These are phyloP conservation scores for Thereva nobilitata DNA, from an alignment of 2,888 invertebrate genomes.

Conservation along the genomic window DNA sequence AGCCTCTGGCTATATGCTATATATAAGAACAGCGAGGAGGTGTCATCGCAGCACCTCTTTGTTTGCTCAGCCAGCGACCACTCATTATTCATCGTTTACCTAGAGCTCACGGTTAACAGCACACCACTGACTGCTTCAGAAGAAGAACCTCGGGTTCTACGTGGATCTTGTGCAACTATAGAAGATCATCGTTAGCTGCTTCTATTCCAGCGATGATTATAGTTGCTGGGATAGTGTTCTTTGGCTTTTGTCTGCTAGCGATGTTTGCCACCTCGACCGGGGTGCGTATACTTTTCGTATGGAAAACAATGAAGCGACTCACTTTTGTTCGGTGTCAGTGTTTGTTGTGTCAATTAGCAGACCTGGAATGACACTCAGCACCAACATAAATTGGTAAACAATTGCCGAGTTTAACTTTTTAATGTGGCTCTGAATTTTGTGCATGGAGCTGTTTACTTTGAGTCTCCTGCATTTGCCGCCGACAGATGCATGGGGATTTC, in stretches of 20 bases:
- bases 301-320: slow-evolving; percentile 21
- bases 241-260: slow-evolving; percentile 16
- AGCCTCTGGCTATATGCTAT: too few relatives aligned
- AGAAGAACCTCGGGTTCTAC: too few relatives aligned
- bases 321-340: slow-evolving; percentile 35
- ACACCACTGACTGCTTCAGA: too few relatives aligned
- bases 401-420: slow-evolving; percentile 24
- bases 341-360: slow-evolving; percentile 58
- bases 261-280: slow-evolving; percentile 12
- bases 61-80: slow-evolving; percentile 25
- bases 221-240: slow-evolving; percentile 11
- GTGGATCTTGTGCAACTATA: too few relatives aligned
- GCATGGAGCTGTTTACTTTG: slow-evolving; percentile 10
- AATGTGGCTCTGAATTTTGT: slow-evolving; percentile 12
- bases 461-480: not conserved
- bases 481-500: too few relatives aligned
- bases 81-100: slow-evolving; percentile 31
- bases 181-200: too few relatives aligned
- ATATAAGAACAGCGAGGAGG: slow-evolving; percentile 30
- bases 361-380: slow-evolving; percentile 56
- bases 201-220: not conserved
- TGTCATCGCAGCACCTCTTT: slow-evolving; percentile 38
- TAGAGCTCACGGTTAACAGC: slow-evolving; percentile 1
- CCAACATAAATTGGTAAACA: slow-evolving; percentile 34
- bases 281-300: slow-evolving; percentile 13